Conservation (phyloP, 2,888 invertebrate genomes). For the Nephrotoma flavescens region DNA sequence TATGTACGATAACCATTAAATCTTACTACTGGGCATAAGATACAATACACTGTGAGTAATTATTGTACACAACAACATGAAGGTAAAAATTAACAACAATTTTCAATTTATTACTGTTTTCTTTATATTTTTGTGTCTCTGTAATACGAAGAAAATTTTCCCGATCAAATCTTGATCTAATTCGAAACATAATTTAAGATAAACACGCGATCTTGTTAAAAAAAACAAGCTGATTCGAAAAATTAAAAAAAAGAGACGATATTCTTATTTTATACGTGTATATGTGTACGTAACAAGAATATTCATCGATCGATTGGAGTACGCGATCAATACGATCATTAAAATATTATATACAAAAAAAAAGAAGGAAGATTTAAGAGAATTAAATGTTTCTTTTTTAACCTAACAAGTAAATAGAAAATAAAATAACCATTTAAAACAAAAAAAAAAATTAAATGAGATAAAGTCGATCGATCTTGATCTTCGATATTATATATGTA, state of each 20-base stretch:
- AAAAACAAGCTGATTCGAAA: neutral
- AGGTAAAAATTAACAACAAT: neutral
- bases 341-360: neutral
- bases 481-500: neutral
- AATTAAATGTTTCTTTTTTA: neutral
- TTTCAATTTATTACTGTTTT: neutral
- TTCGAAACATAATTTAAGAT: conserved; percentile 4
- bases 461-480: conserved; percentile 1
- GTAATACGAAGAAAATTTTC: neutral
- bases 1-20: neutral
- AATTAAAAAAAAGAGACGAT: neutral
- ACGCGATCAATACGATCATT: conserved; percentile 3
- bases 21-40: neutral
- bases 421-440: neutral
- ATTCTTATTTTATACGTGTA: neutral
- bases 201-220: conserved; percentile 3
- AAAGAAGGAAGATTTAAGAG: neutral
- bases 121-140: neutral
- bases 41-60: neutral
- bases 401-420: neutral
- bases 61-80: neutral
- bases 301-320: conserved; percentile 4
- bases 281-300: neutral
- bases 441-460: neutral
- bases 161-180: conserved; percentile 3